Evolutionary conservation across 1,140 invertebrate species (phyloP), one percentile per base, ranked within the genome.

Genomic region (Neotoxoptera formosana): DNA sequence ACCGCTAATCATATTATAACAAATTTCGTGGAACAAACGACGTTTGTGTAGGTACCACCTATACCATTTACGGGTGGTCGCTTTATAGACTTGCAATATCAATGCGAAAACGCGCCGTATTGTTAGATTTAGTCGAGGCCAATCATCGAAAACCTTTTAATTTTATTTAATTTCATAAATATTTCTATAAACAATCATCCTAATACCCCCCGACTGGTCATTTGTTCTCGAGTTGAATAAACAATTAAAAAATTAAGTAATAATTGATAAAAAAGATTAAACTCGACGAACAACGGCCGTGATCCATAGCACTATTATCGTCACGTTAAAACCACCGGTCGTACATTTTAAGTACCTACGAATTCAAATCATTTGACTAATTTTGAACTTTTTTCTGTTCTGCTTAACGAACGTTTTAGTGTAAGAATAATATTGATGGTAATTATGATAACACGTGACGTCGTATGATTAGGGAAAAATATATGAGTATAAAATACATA

Each of bases 1-100:
- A 76, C 11, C 30, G n/a, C 60, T 76, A 76, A 76, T 76, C n/a
- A 76, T 76, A 76, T 76, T 76, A 76, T n/a, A 76, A 76, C 60
- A n/a, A n/a, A 76, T 76, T 76, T 76, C 30, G n/a, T 76, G 6
- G 60, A 76, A 76, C 60, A n/a, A 76, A 76, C 60, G 60, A 17
- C 30, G 60, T 76, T 76, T n/a, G 60, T 76, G 30, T 76, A 41
- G 41, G 41, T 41, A n/a, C n/a, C n/a, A n/a, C n/a, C n/a, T n/a
- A 76, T 30, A 76, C n/a, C 60, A 76, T 76, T 76, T 76, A 76
- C 30, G 60, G 11, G 60, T n/a, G n/a, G 60, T n/a, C 51, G n/a
- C n/a, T 76, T n/a, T 76, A 76, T 76, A 76, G 14, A 76, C 60
- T 76, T 76, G 4, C 60, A 76, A n/a, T 76, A 76, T 76, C 4